Evolutionary conservation across 1,140 invertebrate species (phyloP).

Genomic region (Rhynchophorus ferrugineus): DNA sequence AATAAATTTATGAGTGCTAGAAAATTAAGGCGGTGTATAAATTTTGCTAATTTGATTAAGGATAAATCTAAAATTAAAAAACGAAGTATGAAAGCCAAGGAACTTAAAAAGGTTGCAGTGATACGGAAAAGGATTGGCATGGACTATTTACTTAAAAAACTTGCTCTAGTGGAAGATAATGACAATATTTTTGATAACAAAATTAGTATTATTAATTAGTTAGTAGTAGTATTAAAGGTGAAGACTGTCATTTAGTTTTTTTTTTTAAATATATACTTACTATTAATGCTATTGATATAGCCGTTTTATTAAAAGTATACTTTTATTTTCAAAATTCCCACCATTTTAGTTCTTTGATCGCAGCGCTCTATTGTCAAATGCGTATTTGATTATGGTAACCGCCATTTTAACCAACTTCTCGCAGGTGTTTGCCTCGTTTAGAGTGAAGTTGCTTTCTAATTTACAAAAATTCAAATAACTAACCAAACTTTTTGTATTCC

Average conservation of each 20-base stretch:
- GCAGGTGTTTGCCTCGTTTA: conserved; percentile 12
- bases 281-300: too few species aligned
- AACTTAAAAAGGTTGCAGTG: neutral
- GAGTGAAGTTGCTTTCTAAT: conserved; percentile 32
- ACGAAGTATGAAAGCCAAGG: conserved; percentile 1
- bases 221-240: too few species aligned
- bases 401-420: conserved; percentile 32
- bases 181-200: neutral
- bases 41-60: neutral
- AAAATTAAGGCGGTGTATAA: conserved; percentile 7
- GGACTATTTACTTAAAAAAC: conserved; percentile 1
- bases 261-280: too few species aligned
- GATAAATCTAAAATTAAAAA: conserved; percentile 4
- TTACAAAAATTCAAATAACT: conserved; percentile 18
- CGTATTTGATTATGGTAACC: neutral
- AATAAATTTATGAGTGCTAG: conserved; percentile 1
- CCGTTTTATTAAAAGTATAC: neutral
- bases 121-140: conserved; percentile 4
- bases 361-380: neutral
- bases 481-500: conserved; percentile 10
- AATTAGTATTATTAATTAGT: neutral
- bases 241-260: too few species aligned
- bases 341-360: neutral
- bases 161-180: conserved; percentile 1
- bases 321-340: neutral